Evolutionary conservation across 2,113 vertebrate species (phyloP).

Genomic region (Dendrocopos noguchii): DNA sequence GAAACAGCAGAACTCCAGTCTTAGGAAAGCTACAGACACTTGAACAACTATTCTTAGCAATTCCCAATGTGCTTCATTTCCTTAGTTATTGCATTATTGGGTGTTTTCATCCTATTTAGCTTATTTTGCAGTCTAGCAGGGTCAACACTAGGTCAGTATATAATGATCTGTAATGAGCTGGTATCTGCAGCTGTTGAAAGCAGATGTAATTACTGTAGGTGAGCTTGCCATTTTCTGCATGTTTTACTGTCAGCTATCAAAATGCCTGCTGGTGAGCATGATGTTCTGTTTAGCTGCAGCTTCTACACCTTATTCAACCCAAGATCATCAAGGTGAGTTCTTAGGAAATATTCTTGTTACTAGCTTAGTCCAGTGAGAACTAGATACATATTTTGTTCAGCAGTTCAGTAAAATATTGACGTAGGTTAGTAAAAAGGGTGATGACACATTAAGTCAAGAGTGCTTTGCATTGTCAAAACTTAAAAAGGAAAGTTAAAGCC

Average conservation of each 20-base stretch:
- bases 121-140: slow-evolving; percentile 13
- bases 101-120: not conserved
- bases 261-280: not conserved
- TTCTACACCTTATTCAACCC: not conserved
- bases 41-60: not conserved
- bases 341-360: not conserved
- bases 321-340: not conserved
- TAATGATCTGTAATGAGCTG: not conserved
- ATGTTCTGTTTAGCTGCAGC: not conserved
- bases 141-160: slow-evolving; percentile 14
- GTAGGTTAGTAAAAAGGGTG: not conserved
- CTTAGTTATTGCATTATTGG: not conserved
- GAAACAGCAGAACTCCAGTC: not conserved
- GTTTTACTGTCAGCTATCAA: not conserved
- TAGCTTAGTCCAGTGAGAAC: not conserved
- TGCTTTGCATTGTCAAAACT: not conserved
- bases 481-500: not conserved
- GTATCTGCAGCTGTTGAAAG: not conserved
- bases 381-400: not conserved
- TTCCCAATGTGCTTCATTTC: slow-evolving; percentile 9
- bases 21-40: not conserved
- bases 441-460: not conserved
- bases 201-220: not conserved
- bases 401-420: not conserved
- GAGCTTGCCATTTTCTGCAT: not conserved